Conservation (phyloP, 2,113 vertebrate genomes). For the Plotosus lineatus region DNA sequence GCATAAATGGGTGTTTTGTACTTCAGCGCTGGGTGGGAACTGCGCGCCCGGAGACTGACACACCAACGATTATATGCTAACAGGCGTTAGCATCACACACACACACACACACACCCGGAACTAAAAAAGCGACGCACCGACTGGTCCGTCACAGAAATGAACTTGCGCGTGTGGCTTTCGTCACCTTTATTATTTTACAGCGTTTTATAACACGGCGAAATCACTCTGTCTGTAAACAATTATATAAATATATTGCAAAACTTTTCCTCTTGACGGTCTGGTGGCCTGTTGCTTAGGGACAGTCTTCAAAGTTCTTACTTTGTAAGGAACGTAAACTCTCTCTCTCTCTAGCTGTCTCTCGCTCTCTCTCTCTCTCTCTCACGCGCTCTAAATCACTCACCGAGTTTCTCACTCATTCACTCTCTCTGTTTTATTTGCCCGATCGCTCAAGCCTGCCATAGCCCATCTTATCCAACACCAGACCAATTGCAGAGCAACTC, state of each 20-base stretch:
- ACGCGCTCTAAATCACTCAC: too few relatives aligned
- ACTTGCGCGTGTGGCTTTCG: not conserved
- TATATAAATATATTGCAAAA: conserved; percentile 32
- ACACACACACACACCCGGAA: conserved; percentile 70
- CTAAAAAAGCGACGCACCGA: conserved; percentile 49
- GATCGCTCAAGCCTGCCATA: too few relatives aligned
- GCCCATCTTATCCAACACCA: too few relatives aligned
- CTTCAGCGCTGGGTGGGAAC: conserved; percentile 9
- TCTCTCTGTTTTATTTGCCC: too few relatives aligned
- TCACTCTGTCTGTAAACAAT: not conserved
- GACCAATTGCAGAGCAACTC: too few relatives aligned
- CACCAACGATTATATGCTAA: conserved; percentile 14
- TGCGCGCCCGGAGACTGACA: conserved; percentile 15
- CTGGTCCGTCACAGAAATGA: not conserved
- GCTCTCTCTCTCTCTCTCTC: too few relatives aligned
- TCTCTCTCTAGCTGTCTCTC: too few relatives aligned
- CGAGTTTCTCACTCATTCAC: too few relatives aligned
- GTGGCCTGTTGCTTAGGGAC: conserved; percentile 20
- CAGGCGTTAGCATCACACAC: conserved; percentile 44
- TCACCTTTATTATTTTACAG: conserved; percentile 2
- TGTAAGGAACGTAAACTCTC: not conserved
- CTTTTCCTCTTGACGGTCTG: conserved; percentile 20
- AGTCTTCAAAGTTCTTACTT: not conserved
- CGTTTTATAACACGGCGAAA: not conserved
- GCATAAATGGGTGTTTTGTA: conserved; percentile 54